phyloP scores from a whole-genome alignment of 1,140 invertebrate genomes.

The Coptotermes formosanus region DNA sequence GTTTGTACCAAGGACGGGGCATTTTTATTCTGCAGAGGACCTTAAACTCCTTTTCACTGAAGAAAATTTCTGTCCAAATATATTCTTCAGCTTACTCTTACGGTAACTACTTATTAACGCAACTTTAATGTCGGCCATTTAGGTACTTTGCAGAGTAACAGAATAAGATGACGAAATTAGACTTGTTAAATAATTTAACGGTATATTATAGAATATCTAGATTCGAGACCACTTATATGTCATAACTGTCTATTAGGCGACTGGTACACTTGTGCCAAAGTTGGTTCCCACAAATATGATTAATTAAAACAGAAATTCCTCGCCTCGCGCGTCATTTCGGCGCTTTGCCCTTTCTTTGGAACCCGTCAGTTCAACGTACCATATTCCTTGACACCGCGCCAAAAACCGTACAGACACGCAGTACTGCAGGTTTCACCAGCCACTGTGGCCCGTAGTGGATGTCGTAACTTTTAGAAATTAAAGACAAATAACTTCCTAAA shows the following conservation, averaged over 20 bases:
- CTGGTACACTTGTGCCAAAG: neutral
- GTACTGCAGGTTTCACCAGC: neutral
- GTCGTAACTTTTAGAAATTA: neutral
- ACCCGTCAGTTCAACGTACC: neutral
- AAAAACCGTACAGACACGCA: neutral
- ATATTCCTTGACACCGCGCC: neutral
- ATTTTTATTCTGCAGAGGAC: neutral
- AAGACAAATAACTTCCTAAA: neutral
- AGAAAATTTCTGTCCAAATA: neutral
- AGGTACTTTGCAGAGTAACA: neutral
- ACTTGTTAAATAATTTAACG: neutral
- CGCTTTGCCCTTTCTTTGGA: too few relatives aligned
- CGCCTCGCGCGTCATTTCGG: neutral
- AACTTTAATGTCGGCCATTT: neutral
- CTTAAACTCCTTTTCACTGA: neutral
- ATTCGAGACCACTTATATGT: neutral
- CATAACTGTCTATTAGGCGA: neutral
- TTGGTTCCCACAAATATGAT: neutral
- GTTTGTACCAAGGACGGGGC: neutral
- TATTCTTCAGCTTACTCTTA: neutral
- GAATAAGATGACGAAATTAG: neutral
- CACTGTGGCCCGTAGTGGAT: neutral
- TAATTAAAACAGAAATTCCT: slow-evolving; percentile 6
- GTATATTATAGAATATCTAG: neutral
- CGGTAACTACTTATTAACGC: neutral